These are phyloP conservation scores for Tupiocoris notatus DNA, from an alignment of 2,888 invertebrate species.

Conservation along the genomic window DNA sequence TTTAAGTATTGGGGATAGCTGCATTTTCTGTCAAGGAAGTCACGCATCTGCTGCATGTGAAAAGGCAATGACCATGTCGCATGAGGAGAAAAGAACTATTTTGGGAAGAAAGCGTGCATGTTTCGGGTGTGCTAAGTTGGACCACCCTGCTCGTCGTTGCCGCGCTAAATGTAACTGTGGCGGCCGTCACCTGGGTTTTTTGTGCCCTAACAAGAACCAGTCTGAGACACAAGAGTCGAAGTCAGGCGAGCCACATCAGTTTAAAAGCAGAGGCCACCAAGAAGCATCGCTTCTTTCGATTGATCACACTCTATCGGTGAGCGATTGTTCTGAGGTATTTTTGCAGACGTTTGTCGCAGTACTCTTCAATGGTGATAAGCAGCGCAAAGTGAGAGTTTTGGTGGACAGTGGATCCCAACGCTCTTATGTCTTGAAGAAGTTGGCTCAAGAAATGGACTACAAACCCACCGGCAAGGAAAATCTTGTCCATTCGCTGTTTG, in stretches of 20 bases:
- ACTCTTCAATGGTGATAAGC: neutral
- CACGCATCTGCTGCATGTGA: neutral
- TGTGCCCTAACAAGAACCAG: neutral
- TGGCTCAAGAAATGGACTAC: neutral
- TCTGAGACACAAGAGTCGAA: neutral
- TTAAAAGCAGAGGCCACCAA: neutral
- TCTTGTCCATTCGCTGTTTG: neutral
- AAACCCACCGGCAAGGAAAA: neutral
- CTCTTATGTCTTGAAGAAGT: neutral
- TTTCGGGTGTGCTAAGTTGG: neutral
- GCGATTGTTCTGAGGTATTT: neutral
- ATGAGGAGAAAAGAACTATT: neutral
- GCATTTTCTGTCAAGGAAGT: neutral
- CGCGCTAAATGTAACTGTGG: neutral
- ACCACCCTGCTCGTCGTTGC: neutral
- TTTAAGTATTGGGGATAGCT: neutral
- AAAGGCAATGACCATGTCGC: neutral
- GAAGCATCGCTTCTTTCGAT: neutral
- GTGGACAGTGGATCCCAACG: conserved; percentile 7
- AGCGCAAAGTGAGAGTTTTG: neutral
- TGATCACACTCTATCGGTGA: conserved; percentile 1
- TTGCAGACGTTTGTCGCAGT: neutral
- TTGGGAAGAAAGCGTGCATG: neutral
- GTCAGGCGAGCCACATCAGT: neutral
- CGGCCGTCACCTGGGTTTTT: neutral